Conservation (phyloP, 2,797 vertebrate species). For the Ispidina picta region DNA sequence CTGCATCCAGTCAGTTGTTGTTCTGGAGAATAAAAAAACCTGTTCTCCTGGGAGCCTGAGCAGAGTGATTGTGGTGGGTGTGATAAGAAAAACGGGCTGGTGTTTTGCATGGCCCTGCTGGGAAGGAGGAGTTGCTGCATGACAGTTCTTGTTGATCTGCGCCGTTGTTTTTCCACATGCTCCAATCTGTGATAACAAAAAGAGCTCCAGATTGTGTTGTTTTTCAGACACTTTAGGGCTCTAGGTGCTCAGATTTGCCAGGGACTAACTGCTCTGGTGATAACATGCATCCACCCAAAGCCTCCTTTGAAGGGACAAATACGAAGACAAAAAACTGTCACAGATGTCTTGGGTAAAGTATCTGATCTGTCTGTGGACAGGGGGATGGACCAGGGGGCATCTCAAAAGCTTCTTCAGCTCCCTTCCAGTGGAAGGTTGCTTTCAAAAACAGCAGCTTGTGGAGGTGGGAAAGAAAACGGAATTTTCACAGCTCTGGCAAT, state of each 20-base stretch:
- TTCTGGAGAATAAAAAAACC: neutral
- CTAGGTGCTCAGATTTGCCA: neutral
- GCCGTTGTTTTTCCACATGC: neutral
- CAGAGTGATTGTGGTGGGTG: neutral
- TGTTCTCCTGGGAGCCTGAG: neutral
- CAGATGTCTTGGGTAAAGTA: neutral
- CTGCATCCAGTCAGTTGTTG: neutral
- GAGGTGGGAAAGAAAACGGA: neutral
- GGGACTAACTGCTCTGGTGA: fast-evolving
- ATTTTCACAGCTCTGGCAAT: neutral
- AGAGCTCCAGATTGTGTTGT: conserved; percentile 1
- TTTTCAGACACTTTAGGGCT: neutral
- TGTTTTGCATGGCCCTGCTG: conserved; percentile 1
- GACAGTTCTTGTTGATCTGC: neutral
- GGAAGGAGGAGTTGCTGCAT: neutral
- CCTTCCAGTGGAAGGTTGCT: neutral
- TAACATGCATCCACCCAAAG: neutral
- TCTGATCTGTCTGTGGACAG: neutral
- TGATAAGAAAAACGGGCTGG: neutral
- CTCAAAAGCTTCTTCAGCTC: neutral
- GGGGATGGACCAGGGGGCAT: neutral
- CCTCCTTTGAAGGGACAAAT: neutral
- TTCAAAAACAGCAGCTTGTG: neutral
- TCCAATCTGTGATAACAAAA: conserved; percentile 32
- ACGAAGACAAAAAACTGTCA: neutral